A percentile compares a stretch with the other conserved stretches of the same genome.
Evolutionary conservation across 2,888 invertebrate genomes (phyloP).

Genomic region (Lasioglossum morio): DNA sequence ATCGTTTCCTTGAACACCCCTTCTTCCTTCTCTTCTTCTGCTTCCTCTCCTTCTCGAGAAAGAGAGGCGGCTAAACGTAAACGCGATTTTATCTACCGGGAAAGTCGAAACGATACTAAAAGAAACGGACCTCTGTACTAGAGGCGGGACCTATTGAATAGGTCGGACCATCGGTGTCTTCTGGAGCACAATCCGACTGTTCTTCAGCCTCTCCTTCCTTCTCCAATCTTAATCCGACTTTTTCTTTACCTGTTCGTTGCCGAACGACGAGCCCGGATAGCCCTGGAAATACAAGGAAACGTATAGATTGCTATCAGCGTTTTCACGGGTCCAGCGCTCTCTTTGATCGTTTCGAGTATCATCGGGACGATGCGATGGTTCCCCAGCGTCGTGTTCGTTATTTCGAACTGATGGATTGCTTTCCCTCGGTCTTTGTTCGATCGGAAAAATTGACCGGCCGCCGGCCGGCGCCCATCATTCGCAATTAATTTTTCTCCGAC

Average conservation of each 20-base stretch:
- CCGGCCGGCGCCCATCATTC: not conserved
- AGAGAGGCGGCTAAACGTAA: slow-evolving; percentile 56
- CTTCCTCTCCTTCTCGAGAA: not conserved
- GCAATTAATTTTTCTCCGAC: not conserved
- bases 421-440: not conserved
- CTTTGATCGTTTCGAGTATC: slow-evolving; percentile 39
- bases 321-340: slow-evolving; percentile 1
- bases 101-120: slow-evolving; percentile 54
- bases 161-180: slow-evolving; percentile 37
- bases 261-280: slow-evolving; percentile 37
- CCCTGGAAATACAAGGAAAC: slow-evolving; percentile 35
- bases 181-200: slow-evolving; percentile 41
- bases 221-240: slow-evolving; percentile 52
- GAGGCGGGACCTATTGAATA: slow-evolving; percentile 44
- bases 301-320: slow-evolving; percentile 59
- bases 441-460: not conserved
- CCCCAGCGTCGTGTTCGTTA: slow-evolving; percentile 26
- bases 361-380: slow-evolving; percentile 13
- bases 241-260: slow-evolving; percentile 47
- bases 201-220: slow-evolving; percentile 26
- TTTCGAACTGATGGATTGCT: slow-evolving; percentile 34
- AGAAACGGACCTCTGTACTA: slow-evolving; percentile 50
- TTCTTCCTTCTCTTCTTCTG: not conserved
- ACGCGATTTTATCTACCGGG: slow-evolving; percentile 67
- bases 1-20: slow-evolving; percentile 44